Evolutionary conservation across 2,888 invertebrate species (phyloP), one percentile per base, ranked within the genome.

Genomic region (Adela reaumurella): DNA sequence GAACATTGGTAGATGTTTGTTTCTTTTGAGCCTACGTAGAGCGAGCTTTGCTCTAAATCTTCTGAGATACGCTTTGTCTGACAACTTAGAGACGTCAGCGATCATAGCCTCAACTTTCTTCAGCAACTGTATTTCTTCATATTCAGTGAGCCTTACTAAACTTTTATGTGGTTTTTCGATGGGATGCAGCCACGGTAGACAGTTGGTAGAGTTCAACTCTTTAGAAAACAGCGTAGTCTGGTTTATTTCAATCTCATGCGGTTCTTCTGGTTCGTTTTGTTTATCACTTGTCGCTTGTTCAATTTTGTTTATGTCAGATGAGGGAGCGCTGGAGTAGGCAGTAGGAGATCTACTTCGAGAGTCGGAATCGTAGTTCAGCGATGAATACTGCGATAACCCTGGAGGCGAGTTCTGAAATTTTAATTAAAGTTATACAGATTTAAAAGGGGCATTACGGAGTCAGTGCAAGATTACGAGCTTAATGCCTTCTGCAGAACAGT

Each of bases 81-180:
- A 59, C 0, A 64, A 58, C n/a, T 71, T 71, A 49, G 59, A 64
- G 2, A 70, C 66, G 51, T 64, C 70, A 0, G 62, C 58, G 17
- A 73, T 65, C 46, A 76, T 45, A n/a, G 55, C 59, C 48, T 79
- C 78, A 0, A 79, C 62, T 35, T 65, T 66, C 55, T 78, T 79
- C 55, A 80, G 52, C 19, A 77, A 57, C 54, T 80, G 78, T 14
- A 79, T 59, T 56, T 80, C 79, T 46, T 74, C 72, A 54, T 80
- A 80, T 47, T 68, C 71, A 0, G 66, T 65, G 59, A 74, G 61
- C 17, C 65, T 63, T 1, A 73, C 67, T 3, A 74, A 35, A 20
- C 64, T 60, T 43, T 54, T 49, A 1, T 59, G 11, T 3, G 35
- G 35, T 35, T 35, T 35, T 11, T 35, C 14, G n/a, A 35, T 8